These are phyloP conservation scores for Dunckerocampus dactyliophorus DNA, from an alignment of 2,113 vertebrate genomes.

Conservation along the genomic window DNA sequence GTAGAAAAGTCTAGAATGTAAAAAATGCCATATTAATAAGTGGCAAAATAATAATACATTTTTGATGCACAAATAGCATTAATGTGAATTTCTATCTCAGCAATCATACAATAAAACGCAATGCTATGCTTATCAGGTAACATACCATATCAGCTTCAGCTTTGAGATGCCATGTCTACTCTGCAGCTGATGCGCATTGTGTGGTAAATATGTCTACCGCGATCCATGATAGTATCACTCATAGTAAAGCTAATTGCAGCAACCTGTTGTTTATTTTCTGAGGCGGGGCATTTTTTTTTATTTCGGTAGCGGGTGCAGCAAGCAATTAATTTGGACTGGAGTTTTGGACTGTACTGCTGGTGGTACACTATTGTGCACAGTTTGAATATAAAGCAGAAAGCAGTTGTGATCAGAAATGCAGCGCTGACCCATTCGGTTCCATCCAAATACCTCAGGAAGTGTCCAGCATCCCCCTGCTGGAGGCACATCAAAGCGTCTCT, in stretches of 20 bases:
- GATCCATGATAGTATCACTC: background rate
- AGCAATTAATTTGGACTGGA: too few relatives aligned
- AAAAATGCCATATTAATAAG: background rate
- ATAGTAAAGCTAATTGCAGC: background rate
- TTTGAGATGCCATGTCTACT: background rate
- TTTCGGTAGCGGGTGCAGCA: too few relatives aligned
- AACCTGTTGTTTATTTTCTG: background rate
- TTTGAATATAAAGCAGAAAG: constrained; percentile 4
- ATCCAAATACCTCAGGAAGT: constrained; percentile 2
- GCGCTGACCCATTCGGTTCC: background rate
- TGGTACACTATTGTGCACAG: background rate
- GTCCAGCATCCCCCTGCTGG: constrained; percentile 10
- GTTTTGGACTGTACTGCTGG: too few relatives aligned
- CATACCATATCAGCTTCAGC: background rate
- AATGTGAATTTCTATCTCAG: background rate
- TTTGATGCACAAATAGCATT: background rate
- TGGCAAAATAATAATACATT: background rate
- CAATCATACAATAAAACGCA: background rate
- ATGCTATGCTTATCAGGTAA: background rate
- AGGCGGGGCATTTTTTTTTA: background rate
- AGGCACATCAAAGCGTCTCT: constrained; percentile 27
- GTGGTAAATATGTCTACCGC: background rate
- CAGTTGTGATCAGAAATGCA: constrained; percentile 5
- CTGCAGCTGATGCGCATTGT: background rate
- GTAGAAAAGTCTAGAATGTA: background rate